A percentile compares a stretch with the other conserved stretches of the same genome.
These are phyloP conservation scores for Pardosa pseudoannulata DNA, from an alignment of 2,888 invertebrate genomes.

Conservation along the genomic window DNA sequence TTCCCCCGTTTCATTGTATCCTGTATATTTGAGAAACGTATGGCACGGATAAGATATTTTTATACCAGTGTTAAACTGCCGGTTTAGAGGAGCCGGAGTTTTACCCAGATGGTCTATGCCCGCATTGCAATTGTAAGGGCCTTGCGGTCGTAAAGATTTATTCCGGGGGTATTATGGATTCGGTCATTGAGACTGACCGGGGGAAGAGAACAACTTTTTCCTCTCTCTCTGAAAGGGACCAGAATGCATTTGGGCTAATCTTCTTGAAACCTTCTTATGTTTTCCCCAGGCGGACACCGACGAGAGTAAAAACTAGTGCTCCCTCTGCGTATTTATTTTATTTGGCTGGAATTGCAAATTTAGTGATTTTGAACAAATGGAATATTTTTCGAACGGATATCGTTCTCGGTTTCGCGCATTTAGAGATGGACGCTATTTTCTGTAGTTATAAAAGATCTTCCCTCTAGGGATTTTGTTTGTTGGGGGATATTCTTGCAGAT, in stretches of 20 bases:
- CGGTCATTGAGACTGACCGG: slow-evolving; percentile 6
- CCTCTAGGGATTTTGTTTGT: too few species aligned
- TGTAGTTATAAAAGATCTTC: too few species aligned
- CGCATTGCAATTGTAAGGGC: not conserved
- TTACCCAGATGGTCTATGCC: not conserved
- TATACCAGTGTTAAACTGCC: not conserved
- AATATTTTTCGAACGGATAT: not conserved
- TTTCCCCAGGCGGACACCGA: not conserved
- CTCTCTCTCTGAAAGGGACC: not conserved
- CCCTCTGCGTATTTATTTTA: not conserved
- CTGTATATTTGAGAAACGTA: too few species aligned
- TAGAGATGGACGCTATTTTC: too few species aligned
- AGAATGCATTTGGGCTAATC: not conserved
- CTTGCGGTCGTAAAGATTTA: slow-evolving; percentile 4
- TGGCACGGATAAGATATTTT: not conserved
- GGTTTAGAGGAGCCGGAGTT: not conserved
- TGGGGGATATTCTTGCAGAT: too few species aligned
- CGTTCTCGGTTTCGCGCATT: too few species aligned
- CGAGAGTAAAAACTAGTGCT: not conserved
- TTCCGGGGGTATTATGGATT: not conserved
- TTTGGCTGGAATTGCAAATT: not conserved
- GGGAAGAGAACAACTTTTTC: too few species aligned
- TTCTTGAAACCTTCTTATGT: not conserved
- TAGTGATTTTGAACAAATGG: not conserved
- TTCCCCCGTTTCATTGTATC: too few species aligned